Evolutionary conservation across 2,888 invertebrate species (phyloP).

Genomic region (Pseudococcus longispinus): DNA sequence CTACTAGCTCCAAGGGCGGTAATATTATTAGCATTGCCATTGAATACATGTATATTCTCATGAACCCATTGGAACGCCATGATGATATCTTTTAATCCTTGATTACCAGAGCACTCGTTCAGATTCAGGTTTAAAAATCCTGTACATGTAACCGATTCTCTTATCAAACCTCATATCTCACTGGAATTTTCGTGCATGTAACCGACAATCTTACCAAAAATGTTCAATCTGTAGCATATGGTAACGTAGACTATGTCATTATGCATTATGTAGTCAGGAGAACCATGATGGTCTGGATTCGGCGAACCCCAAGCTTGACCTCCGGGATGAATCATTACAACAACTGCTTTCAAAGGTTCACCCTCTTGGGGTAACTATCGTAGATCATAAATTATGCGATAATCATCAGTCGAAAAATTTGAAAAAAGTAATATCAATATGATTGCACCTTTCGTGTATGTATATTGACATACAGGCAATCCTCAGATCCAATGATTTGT

Average conservation of each 20-base stretch:
- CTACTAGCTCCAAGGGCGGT: neutral
- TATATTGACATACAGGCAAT: no score
- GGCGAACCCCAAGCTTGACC: neutral
- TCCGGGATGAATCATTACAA: constrained; percentile 11
- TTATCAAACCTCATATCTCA: no score
- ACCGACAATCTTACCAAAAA: constrained; percentile 1
- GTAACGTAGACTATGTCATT: constrained; percentile 38
- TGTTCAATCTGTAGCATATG: constrained; percentile 3
- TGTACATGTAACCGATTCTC: no score
- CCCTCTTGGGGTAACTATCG: neutral
- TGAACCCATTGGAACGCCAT: constrained; percentile 42
- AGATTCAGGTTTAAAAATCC: constrained; percentile 37
- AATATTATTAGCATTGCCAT: constrained; percentile 41
- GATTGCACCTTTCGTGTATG: no score
- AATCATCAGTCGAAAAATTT: no score
- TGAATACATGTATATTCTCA: constrained; percentile 30
- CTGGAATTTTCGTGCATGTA: no score
- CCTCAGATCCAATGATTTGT: no score
- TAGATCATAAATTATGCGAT: no score
- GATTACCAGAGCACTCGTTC: constrained; percentile 42
- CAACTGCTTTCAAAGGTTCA: neutral
- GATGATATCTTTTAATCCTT: constrained; percentile 11
- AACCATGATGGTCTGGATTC: neutral
- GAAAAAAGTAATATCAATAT: no score
- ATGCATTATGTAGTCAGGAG: constrained; percentile 36